Evolutionary conservation across 2,888 invertebrate species (phyloP).

Genomic region (Scaptomyza tumidula): DNA sequence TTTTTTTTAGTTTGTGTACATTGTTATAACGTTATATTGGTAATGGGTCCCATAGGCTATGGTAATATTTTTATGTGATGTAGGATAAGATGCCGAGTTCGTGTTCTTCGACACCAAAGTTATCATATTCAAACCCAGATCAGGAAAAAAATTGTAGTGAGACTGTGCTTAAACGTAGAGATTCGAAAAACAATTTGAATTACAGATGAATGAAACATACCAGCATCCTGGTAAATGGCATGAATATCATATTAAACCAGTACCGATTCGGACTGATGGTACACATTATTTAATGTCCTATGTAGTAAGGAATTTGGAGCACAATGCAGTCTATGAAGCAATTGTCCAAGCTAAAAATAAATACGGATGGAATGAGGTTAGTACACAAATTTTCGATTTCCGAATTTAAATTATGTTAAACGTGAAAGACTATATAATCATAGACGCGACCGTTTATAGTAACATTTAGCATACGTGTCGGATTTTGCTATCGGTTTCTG

Average conservation of each 20-base stretch:
- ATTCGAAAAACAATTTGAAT: neutral
- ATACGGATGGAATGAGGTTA: slow-evolving; percentile 90
- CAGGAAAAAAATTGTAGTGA: neutral
- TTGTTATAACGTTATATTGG: too few species aligned
- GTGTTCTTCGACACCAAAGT: too few species aligned
- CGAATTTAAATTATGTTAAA: neutral
- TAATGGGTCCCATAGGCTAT: neutral
- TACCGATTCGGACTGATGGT: slow-evolving; percentile 82
- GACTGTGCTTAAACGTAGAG: too few species aligned
- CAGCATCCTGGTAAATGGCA: slow-evolving; percentile 90
- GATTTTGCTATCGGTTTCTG: too few species aligned
- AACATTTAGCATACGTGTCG: neutral
- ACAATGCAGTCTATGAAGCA: slow-evolving; percentile 89
- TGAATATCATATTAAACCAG: slow-evolving; percentile 85
- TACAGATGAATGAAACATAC: slow-evolving; percentile 89
- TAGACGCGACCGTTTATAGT: neutral
- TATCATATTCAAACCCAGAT: neutral
- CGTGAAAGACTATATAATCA: neutral
- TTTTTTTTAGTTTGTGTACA: too few species aligned
- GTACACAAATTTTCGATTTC: slow-evolving; percentile 1
- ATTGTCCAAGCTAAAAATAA: slow-evolving; percentile 90
- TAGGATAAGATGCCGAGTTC: neutral
- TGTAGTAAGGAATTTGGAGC: slow-evolving; percentile 87
- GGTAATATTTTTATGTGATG: neutral
- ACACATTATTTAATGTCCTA: slow-evolving; percentile 87